Evolutionary conservation across 64 coral and sea anemone genomes (phyloP).

Genomic region (Stichodactyla mertensii): DNA sequence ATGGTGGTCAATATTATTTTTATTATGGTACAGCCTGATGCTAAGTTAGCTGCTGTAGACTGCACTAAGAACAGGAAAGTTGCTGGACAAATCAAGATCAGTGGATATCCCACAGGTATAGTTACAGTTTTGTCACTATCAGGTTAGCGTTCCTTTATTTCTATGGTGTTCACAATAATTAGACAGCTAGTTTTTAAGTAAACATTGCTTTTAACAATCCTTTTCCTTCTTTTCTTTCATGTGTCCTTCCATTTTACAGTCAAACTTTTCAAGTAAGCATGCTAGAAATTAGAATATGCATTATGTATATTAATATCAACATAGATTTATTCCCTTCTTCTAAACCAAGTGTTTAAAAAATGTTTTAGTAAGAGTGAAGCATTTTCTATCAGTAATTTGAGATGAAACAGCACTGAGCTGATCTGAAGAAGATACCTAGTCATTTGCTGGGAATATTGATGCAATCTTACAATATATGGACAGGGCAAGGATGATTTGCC

Average conservation of each 20-base stretch:
- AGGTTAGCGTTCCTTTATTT: no score
- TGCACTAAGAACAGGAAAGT: conserved; percentile 38
- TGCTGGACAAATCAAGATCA: conserved; percentile 26
- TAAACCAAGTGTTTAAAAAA: no score
- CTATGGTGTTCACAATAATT: no score
- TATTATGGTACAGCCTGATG: conserved; percentile 34
- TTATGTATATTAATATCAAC: not conserved
- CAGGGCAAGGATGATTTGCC: not conserved
- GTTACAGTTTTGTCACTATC: not conserved
- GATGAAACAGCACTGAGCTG: no score
- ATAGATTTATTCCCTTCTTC: no score
- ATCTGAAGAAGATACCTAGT: no score
- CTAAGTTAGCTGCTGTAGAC: conserved; percentile 71
- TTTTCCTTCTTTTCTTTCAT: not conserved
- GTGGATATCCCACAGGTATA: conserved; percentile 85
- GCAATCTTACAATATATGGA: no score
- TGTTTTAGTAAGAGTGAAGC: no score
- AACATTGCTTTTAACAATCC: not conserved
- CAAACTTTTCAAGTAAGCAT: conserved; percentile 78
- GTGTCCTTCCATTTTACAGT: conserved; percentile 39
- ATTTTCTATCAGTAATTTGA: no score
- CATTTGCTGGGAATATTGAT: no score
- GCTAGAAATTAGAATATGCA: not conserved
- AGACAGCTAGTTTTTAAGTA: no score
- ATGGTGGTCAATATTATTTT: not conserved